Base-by-base conservation (phyloP, 2,113 vertebrate species). In the Damaliscus lunatus region DNA sequence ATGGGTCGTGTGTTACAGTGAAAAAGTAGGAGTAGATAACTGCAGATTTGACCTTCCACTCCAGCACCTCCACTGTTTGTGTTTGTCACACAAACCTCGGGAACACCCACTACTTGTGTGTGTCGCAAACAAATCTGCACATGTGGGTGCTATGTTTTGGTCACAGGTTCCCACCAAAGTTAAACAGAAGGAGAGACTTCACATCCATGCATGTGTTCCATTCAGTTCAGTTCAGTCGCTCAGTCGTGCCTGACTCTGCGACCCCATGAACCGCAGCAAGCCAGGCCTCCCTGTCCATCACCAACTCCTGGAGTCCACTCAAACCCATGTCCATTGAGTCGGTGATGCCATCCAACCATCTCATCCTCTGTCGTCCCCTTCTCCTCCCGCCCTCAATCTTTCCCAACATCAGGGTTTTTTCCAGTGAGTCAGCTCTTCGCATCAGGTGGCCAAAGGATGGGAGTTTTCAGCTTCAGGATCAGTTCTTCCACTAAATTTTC, bases 191-290 rank as follows among this genome's bases (percentile, higher is more conserved):
- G 27, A 59, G 33, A 31, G 52, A 33, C 33, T 23, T 59, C 15
- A 60, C 25, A 1, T 4, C 3, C 1, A 1, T 1, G 25, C 4
- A 0, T 6, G 2, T 40, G 12, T 52, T 16, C 6, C 25, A 23
- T 29, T 60, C 59, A 60, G 11, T 59, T 60, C 57, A 3, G 25
- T 60, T 31, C 5, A 15, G 29, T 31, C 6, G 0, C 60, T 15
- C 60, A 33, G 60, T 16, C 0, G 29, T 33, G 60, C 6, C 29
- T 0, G 0, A 62, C 29, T 33, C 60, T 62, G 60, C 0, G 1
- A 62, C 60, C 60, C 57, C 60, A 7, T 62, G 60, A 29, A 62
- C 29, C 0, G 13, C 27, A 31, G 29, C 60, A 31, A 0, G 0
- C 13, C 60, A 33, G 14, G 6, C 6, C 27, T 31, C 60, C 12